Evolutionary conservation across 2,888 invertebrate genomes (phyloP), one percentile per base, ranked within the genome.

Genomic region (Herminia tarsipennalis): DNA sequence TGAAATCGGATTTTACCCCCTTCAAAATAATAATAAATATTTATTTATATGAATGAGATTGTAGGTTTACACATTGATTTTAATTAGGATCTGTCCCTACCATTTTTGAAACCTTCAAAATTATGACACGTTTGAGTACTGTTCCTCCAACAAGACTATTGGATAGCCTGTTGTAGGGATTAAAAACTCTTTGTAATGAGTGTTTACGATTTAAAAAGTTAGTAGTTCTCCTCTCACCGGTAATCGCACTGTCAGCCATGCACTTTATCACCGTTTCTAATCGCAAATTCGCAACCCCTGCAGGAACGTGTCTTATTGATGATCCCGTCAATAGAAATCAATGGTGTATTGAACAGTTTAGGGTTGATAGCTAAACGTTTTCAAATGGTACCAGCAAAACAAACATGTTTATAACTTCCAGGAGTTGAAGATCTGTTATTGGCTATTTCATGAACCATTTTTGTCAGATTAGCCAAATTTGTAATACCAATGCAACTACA

Each of bases 191-290:
- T 70, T 62, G 60, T 80, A 83, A 83, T 77, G 81, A 83, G 70
- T 56, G 62, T 71, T 73, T 74, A 80, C 58, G 67, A 73, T 14
- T 10, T 8, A 24, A 9, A n/a, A 2, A 18, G 17, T 36, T 34
- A 39, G 14, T 24, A 43, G 41, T 41, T 52, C 14, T 35, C 39
- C 39, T 55, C 53, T 56, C 50, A 73, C 71, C 70, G 69, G 70
- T 87, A 88, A 88, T 88, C 81, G 78, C 43, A 34, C 24, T 84
- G 90, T 76, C 88, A 88, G 75, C 79, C 90, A 78, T 88, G 81
- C 89, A 89, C 78, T 90, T 90, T 90, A 90, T 88, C 77, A 83
- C 88, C 89, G 78, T 20, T 59, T 56, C 83, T 62, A 90, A 90
- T 89, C 55, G 49, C 17, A 27, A 25, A 50, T 52, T 52, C 48